Evolutionary conservation across 2,113 vertebrate species (phyloP).

Genomic region (Cavia porcellus): DNA sequence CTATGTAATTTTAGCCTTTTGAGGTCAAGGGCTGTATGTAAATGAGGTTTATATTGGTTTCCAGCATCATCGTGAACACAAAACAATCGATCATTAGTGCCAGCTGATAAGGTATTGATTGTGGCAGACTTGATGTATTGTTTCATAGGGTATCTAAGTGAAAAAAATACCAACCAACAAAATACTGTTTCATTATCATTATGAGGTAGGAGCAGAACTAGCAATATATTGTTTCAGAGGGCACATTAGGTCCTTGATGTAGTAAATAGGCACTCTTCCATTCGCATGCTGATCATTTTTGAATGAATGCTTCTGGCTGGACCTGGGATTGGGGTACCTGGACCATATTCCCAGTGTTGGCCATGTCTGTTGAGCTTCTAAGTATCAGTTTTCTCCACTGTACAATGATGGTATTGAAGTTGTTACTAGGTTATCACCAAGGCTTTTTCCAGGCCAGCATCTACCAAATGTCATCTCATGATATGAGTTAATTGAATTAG

Average conservation of each 20-base stretch:
- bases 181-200: conserved; percentile 11
- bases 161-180: not conserved
- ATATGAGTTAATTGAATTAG: not conserved
- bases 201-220: not conserved
- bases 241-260: not conserved
- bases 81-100: not conserved
- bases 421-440: not conserved
- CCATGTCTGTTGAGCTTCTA: not conserved
- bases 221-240: conserved; percentile 22
- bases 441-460: not conserved
- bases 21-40: not conserved
- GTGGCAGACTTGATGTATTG: not conserved
- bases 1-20: not conserved
- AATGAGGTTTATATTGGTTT: not conserved
- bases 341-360: conserved; percentile 23
- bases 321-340: conserved; percentile 21
- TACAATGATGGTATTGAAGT: conserved; percentile 36
- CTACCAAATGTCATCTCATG: no score
- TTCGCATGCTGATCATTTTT: not conserved
- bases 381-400: conserved; percentile 31
- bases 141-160: not conserved
- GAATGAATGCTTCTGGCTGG: not conserved
- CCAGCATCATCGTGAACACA: not conserved
- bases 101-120: not conserved
- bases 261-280: not conserved